Evolutionary conservation across 2,888 invertebrate species (phyloP), one percentile per base, ranked within the genome.

Genomic region (Drosophila suboccidentalis): DNA sequence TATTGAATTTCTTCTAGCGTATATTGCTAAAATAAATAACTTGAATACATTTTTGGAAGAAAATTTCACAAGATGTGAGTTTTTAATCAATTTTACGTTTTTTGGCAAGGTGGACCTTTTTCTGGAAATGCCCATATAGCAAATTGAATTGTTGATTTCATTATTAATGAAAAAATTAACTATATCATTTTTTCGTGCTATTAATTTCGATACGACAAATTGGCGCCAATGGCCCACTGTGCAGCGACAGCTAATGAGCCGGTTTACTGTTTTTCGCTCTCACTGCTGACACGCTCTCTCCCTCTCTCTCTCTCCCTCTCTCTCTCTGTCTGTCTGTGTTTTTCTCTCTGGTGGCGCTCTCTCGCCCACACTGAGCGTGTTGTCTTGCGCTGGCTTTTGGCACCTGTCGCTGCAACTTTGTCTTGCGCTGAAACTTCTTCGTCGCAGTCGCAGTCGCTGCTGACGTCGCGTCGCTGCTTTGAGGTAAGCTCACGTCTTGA

Each of bases 331-430:
- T 19, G 19, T 4, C 19, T 19, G 19, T 34, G 39, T 38, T 10
- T 19, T n/a, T 60, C 47, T 15, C 53, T 38, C 43, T 60, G 36
- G n/a, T n/a, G 19, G 26, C 34, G 43, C 57, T 50, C 29, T 47
- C 54, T 62, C 75, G 70, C 70, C 70, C 75, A 55, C 76, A 61
- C 59, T 59, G 38, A 49, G 36, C 41, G 46, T 17, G 50, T 50
- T 36, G 47, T 43, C 47, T 62, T 55, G 46, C 11, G 50, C 19
- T 36, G 47, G 43, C 47, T 62, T 55, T 50, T 55, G 68, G 85
- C 90, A 84, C 83, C 83, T 84, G 83, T 84, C 89, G 87, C 85
- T 71, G 83, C 75, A 68, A 66, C 66, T 70, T 66, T 55, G 64
- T 82, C 51, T 71, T 80, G 55, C 61, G 59, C 55, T 36, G 11